Conservation (phyloP, 2,797 vertebrate genomes). For the Pachyuromys duprasi region DNA sequence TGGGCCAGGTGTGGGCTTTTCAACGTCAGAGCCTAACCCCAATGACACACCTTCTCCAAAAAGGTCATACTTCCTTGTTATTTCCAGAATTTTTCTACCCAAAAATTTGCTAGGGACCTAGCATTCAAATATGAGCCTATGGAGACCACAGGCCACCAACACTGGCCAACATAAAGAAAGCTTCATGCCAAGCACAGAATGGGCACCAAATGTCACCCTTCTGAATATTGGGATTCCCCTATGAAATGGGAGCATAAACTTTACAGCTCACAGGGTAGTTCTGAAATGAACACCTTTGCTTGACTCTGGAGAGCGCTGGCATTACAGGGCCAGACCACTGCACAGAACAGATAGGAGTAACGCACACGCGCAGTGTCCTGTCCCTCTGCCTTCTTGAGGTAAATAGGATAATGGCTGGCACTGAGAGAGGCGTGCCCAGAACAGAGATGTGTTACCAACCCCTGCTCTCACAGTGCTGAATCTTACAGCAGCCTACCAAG, state of each 20-base stretch:
- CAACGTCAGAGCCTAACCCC: background rate
- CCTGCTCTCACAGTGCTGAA: no score
- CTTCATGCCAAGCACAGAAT: background rate
- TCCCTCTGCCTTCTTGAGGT: background rate
- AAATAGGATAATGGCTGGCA: background rate
- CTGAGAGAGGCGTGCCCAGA: background rate
- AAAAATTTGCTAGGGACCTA: background rate
- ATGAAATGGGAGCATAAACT: slow-evolving; percentile 10
- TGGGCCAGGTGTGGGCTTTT: background rate
- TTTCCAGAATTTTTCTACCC: background rate
- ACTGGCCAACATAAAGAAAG: background rate
- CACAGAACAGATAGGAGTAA: slow-evolving; percentile 2
- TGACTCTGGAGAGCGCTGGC: background rate
- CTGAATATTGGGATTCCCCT: background rate
- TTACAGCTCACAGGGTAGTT: background rate
- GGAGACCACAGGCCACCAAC: background rate
- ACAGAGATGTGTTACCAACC: slow-evolving; percentile 14
- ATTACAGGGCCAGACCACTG: background rate
- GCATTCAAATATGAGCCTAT: background rate
- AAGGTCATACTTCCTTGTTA: background rate
- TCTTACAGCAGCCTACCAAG: background rate
- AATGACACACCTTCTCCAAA: background rate
- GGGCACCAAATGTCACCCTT: background rate
- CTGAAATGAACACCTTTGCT: slow-evolving; percentile 25
- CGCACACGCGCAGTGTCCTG: background rate